phyloP scores from a whole-genome alignment of 2,888 invertebrate species.

The Beris chalybata region DNA sequence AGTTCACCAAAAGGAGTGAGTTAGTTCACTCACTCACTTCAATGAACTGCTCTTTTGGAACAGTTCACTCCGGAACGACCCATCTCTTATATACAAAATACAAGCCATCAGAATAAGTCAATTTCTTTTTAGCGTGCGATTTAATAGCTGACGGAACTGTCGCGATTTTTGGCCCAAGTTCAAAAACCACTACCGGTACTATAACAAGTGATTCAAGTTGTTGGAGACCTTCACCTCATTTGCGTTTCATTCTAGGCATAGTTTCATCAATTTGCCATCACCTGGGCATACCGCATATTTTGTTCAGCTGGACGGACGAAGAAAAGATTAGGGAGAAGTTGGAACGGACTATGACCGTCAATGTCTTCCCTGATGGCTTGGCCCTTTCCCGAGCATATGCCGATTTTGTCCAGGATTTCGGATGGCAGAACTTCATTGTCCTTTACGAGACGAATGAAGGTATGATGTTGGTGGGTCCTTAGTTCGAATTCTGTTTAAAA shows the following conservation, averaged over 20 bases:
- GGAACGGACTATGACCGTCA: slow-evolving; percentile 64
- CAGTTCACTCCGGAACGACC: too few relatives aligned
- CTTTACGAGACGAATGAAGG: slow-evolving; percentile 83
- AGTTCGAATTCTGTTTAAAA: too few relatives aligned
- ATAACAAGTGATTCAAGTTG: too few relatives aligned
- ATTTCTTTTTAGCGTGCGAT: slow-evolving; percentile 61
- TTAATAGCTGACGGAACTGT: slow-evolving; percentile 67
- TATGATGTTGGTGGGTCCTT: slow-evolving; percentile 42
- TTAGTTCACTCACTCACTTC: too few relatives aligned
- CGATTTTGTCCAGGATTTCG: slow-evolving; percentile 70
- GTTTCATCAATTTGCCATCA: slow-evolving; percentile 63
- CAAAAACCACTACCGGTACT: slow-evolving; percentile 39
- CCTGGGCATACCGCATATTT: slow-evolving; percentile 66
- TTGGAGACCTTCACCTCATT: too few relatives aligned
- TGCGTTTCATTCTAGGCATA: slow-evolving; percentile 45
- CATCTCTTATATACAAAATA: too few relatives aligned
- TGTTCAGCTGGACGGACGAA: slow-evolving; percentile 62
- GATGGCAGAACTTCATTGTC: slow-evolving; percentile 79
- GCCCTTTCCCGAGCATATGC: slow-evolving; percentile 70
- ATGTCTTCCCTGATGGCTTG: slow-evolving; percentile 70
- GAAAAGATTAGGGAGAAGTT: slow-evolving; percentile 52
- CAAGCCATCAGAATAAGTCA: neutral
- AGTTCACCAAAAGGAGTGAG: too few relatives aligned
- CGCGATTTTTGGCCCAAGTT: slow-evolving; percentile 71
- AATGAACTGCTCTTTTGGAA: too few relatives aligned